Evolutionary conservation across 2,797 vertebrate genomes (phyloP).

Genomic region (Alectoris magna): DNA sequence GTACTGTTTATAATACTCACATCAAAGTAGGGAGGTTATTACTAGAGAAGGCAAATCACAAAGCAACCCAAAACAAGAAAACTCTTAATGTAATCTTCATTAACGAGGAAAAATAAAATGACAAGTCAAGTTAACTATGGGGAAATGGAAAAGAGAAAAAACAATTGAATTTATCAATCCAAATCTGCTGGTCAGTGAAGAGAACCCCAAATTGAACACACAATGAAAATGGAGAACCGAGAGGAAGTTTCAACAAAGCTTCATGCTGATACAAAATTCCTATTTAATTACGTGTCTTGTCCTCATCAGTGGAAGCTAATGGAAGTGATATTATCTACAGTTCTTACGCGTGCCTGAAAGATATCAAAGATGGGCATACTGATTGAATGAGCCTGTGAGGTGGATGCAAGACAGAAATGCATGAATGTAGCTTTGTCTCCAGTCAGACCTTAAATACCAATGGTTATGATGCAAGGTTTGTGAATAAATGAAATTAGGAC

Average conservation of each 20-base stretch:
- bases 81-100: not conserved
- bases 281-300: not conserved
- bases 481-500: not conserved
- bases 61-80: not conserved
- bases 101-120: not conserved
- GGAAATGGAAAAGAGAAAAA: not conserved
- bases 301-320: not conserved
- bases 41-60: not conserved
- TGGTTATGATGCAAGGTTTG: not conserved
- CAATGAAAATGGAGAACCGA: not conserved
- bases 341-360: not conserved
- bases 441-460: not conserved
- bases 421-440: not conserved
- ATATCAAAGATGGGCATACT: not conserved
- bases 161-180: not conserved
- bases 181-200: not conserved
- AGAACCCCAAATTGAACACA: not conserved
- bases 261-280: not conserved
- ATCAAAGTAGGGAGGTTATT: constrained; percentile 42
- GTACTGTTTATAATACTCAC: not conserved
- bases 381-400: not conserved
- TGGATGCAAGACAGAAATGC: not conserved
- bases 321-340: not conserved
- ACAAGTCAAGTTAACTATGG: not conserved
- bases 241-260: not conserved